phyloP scores from a whole-genome alignment of 2,888 invertebrate genomes.

The Polydrusus tereticollis region DNA sequence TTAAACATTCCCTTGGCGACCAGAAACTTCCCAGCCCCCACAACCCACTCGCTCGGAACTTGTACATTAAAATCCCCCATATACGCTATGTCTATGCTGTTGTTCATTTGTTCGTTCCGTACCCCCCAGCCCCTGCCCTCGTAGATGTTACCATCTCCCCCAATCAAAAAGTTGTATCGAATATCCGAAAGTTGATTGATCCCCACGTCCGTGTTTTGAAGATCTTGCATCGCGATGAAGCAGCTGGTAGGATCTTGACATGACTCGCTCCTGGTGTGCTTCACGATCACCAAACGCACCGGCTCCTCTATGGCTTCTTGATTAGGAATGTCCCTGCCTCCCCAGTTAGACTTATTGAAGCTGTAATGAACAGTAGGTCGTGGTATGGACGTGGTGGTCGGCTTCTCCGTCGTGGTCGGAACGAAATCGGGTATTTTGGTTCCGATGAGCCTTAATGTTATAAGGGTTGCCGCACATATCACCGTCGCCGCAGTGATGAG shows the following conservation, averaged over 20 bases:
- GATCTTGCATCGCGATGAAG: conserved; percentile 51
- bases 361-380: no score
- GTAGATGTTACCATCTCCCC: conserved; percentile 84
- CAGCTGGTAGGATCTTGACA: no score
- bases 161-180: conserved; percentile 69
- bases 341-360: no score
- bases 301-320: no score
- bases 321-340: no score
- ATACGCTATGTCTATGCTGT: conserved; percentile 47
- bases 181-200: conserved; percentile 66
- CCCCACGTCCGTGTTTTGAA: conserved; percentile 29
- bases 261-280: no score
- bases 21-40: no score
- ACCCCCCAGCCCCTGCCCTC: conserved; percentile 70
- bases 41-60: no score
- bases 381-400: no score
- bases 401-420: no score
- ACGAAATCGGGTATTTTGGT: neutral
- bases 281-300: no score
- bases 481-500: neutral
- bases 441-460: neutral
- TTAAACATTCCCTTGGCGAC: neutral
- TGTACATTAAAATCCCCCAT: conserved; percentile 14
- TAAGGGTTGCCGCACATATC: neutral
- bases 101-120: conserved; percentile 55